Conservation (phyloP, 2,888 invertebrate species). For the Clepsis dumicolana region DNA sequence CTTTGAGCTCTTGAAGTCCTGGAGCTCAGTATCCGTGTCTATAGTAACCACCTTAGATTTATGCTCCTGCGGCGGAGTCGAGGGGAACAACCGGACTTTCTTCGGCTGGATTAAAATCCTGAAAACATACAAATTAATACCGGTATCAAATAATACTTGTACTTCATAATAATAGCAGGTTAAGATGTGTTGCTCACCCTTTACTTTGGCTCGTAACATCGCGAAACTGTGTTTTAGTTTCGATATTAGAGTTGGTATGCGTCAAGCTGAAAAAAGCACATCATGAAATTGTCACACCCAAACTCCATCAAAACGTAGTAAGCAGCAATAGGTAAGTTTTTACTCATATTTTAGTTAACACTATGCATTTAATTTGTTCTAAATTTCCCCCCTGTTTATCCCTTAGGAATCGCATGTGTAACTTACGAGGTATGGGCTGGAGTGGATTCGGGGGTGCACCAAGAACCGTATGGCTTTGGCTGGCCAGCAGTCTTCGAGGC, state of each 20-base stretch:
- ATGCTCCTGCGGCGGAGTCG: conserved; percentile 52
- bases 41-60: conserved; percentile 53
- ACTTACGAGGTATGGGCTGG: conserved; percentile 67
- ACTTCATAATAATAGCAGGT: neutral
- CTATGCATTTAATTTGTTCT: neutral
- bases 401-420: neutral
- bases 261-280: conserved; percentile 52
- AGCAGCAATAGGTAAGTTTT: too few species aligned
- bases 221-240: conserved; percentile 58
- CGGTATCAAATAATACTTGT: neutral
- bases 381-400: neutral
- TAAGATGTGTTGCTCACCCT: conserved; percentile 53
- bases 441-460: conserved; percentile 73
- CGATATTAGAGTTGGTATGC: conserved; percentile 58
- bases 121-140: conserved; percentile 31
- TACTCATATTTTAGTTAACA: neutral
- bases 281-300: neutral
- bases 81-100: conserved; percentile 59
- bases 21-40: conserved; percentile 61
- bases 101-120: conserved; percentile 54
- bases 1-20: conserved; percentile 58
- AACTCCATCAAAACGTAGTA: neutral
- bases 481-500: conserved; percentile 47
- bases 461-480: conserved; percentile 66
- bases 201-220: conserved; percentile 52